Conservation (phyloP, 2,888 invertebrate species). For the Oligia strigilis region DNA sequence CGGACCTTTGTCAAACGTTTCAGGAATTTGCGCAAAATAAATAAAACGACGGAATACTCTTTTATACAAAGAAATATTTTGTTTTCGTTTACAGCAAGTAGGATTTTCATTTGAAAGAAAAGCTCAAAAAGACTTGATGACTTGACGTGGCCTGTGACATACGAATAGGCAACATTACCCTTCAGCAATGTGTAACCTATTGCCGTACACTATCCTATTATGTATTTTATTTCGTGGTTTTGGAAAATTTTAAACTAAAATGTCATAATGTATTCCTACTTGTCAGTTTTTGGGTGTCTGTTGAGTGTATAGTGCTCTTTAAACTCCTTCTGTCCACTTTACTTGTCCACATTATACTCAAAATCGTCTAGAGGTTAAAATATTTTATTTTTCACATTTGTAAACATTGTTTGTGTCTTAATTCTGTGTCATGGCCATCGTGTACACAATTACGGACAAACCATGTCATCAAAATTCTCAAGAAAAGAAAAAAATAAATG, state of each 20-base stretch:
- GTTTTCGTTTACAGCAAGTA: not conserved
- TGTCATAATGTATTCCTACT: not conserved
- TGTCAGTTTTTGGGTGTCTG: not conserved
- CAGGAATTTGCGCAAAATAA: conserved; percentile 29
- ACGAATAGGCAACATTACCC: not conserved
- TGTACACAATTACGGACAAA: not conserved
- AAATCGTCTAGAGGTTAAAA: conserved; percentile 22
- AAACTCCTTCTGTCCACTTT: not conserved
- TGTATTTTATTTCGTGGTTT: not conserved
- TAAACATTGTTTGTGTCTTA: not conserved
- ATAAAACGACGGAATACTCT: conserved; percentile 10
- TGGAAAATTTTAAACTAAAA: not conserved
- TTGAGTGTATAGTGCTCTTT: not conserved
- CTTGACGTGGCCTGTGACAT: not conserved
- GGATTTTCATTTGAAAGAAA: not conserved
- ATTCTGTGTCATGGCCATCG: not conserved
- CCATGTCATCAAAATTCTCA: not conserved
- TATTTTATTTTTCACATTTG: not conserved
- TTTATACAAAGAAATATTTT: not conserved
- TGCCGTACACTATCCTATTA: not conserved
- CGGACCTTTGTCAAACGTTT: conserved; percentile 28
- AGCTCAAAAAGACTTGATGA: not conserved
- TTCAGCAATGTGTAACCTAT: not conserved
- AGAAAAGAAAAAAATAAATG: not conserved
- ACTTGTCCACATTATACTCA: not conserved